Percentiles rank a stretch among this genome's conserved stretches.
Conservation (phyloP, 2,888 invertebrate genomes). For the Leptinotarsa rubiginosa region DNA sequence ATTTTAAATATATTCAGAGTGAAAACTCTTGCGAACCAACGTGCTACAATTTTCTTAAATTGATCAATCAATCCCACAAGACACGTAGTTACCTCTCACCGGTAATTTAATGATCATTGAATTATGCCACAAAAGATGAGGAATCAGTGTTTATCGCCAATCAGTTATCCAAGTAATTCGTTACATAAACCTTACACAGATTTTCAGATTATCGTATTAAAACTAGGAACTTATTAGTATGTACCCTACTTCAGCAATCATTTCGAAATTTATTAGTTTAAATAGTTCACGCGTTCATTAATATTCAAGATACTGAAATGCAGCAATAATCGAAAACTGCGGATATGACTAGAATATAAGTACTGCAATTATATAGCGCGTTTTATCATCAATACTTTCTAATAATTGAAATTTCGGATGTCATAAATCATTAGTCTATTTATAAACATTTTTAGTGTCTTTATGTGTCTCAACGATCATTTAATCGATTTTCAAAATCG, state of each 20-base stretch:
- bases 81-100: too few species aligned
- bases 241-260: neutral
- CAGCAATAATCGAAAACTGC: neutral
- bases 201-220: neutral
- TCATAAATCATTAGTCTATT: neutral
- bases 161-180: neutral
- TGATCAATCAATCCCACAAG: too few species aligned
- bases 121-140: too few species aligned
- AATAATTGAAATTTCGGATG: neutral
- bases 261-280: slow-evolving; percentile 1
- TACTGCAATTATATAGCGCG: slow-evolving; percentile 9
- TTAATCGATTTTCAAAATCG: too few species aligned
- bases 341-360: slow-evolving; percentile 4
- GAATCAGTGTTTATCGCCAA: neutral
- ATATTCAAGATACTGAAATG: neutral
- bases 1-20: too few species aligned
- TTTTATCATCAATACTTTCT: neutral
- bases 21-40: too few species aligned
- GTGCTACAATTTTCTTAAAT: too few species aligned
- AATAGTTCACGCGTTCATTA: slow-evolving; percentile 5
- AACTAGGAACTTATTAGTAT: neutral
- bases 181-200: neutral
- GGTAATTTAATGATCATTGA: too few species aligned
- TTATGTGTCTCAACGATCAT: neutral
- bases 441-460: neutral